phyloP scores from a whole-genome alignment of 1,140 invertebrate genomes.

The Aphis gossypii region DNA sequence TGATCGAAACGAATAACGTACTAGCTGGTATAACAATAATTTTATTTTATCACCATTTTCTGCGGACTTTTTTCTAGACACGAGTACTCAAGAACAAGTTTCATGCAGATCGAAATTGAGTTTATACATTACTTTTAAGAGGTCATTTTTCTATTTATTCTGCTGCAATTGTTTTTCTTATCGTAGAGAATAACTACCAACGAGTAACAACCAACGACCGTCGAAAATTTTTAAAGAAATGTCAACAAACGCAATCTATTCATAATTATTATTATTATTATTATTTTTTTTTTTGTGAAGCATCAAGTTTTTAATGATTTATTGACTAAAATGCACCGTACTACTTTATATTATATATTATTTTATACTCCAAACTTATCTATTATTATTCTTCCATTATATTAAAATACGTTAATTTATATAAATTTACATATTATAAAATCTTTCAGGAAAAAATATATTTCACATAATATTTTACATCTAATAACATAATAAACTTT shows the following conservation, averaged over 20 bases:
- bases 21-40: neutral
- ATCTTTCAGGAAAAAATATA: neutral
- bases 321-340: neutral
- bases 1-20: neutral
- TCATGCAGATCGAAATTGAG: neutral
- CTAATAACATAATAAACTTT: neutral
- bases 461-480: neutral
- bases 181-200: neutral
- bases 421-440: neutral
- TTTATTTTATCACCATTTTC: neutral
- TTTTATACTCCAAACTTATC: too few relatives aligned
- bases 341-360: neutral
- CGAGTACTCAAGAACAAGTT: neutral
- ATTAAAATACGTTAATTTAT: neutral
- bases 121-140: neutral
- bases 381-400: neutral
- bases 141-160: neutral
- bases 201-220: neutral
- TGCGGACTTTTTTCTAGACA: neutral
- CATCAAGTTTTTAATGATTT: neutral
- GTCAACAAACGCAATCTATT: neutral
- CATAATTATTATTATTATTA: neutral
- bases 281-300: neutral
- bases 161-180: neutral
- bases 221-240: neutral